Conservation (phyloP, 2,113 vertebrate species). For the Sturnira hondurensis region DNA sequence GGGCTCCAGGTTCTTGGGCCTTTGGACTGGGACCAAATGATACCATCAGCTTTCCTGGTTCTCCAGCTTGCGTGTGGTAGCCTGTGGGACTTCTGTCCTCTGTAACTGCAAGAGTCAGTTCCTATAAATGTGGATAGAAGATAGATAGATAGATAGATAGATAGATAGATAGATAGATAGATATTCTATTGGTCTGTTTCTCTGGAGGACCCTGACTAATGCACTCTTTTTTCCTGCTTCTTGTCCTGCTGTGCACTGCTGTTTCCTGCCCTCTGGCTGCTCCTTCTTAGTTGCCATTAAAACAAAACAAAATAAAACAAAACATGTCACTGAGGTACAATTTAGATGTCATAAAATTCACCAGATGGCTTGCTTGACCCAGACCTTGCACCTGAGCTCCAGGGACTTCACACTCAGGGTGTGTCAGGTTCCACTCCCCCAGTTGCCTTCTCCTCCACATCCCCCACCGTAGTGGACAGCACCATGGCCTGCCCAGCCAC, state of each 20-base stretch:
- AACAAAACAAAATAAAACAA: neutral
- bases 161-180: neutral
- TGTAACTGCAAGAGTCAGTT: neutral
- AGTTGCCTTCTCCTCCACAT: accelerated
- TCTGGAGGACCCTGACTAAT: neutral
- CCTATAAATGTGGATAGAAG: neutral
- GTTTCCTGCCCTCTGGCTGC: neutral
- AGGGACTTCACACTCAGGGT: neutral
- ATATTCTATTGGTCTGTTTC: neutral
- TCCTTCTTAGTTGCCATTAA: neutral
- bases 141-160: neutral
- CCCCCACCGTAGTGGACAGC: accelerated
- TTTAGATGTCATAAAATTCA: neutral
- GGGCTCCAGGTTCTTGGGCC: neutral
- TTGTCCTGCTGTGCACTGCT: accelerated
- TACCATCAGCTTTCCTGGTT: neutral
- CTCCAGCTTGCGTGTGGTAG: neutral
- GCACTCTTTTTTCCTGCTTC: accelerated
- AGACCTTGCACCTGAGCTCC: neutral
- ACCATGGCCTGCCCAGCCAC: accelerated
- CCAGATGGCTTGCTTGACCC: neutral
- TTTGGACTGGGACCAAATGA: neutral
- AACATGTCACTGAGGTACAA: neutral
- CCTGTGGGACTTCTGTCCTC: neutral
- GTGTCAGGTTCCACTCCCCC: neutral